Evolutionary conservation across 2,888 invertebrate genomes (phyloP), one percentile per base, ranked within the genome.

Genomic region (Incurvaria masculella): DNA sequence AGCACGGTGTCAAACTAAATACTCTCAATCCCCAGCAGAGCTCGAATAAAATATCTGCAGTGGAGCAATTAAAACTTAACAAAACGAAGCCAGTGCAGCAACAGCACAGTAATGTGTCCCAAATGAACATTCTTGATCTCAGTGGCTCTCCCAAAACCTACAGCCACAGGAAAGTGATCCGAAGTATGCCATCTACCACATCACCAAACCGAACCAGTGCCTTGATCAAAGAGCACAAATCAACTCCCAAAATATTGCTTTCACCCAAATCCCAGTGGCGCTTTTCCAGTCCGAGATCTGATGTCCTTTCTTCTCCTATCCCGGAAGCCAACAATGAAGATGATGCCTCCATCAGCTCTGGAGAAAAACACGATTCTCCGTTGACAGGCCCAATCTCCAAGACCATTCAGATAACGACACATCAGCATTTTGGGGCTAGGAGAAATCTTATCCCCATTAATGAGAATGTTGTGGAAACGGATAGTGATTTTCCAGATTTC

Each of bases 261-360:
- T 86, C 87, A 47, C 87, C 87, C 0, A 81, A 86, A 53, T 85
- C 88, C 0, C 84, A 83, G 51, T 88, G 88, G 88, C 74, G 87
- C 53, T 87, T 88, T 59, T 81, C 86, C 33, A 87, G 85, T 55
- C 88, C 87, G 2, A 79, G 91, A 58, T 90, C 89, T 19, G 91
- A 93, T 60, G 90, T 93, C 46, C 82, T 94, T 61, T 91, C 92
- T 40, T 88, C 89, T 42, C 91, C 92, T 49, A 94, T 94, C 65
- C 87, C 87, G 39, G 93, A 94, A 78, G 93, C 88, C 56, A 80
- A 83, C 59, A 86, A 88, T 60, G 90, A 90, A 61, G 91, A 91
- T 61, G 89, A 90, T 56, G 85, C 80, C 57, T 82, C 83, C 2
- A 82, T 81, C 53, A 82, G 82, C 57, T 83, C 83, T 17, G 75